Conservation (phyloP, 2,797 vertebrate genomes). For the Gallinago solitaria region DNA sequence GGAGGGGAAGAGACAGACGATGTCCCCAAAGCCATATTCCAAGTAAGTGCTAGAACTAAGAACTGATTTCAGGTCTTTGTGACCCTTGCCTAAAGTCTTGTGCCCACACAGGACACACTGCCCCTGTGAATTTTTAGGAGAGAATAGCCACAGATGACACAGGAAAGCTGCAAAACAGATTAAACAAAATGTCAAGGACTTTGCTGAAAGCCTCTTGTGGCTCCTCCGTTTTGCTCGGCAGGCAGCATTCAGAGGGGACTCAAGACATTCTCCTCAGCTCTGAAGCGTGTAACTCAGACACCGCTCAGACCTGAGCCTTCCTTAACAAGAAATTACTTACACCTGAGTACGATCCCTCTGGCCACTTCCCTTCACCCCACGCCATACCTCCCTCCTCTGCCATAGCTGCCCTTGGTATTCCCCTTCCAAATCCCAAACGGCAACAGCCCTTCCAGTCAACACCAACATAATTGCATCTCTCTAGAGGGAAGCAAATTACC, state of each 20-base stretch:
- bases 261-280: background rate
- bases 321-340: background rate
- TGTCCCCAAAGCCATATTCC: background rate
- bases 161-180: background rate
- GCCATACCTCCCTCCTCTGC: background rate
- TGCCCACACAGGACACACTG: background rate
- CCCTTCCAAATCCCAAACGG: background rate
- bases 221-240: background rate
- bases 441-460: background rate
- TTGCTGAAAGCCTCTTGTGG: background rate
- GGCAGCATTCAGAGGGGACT: background rate
- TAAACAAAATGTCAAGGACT: background rate
- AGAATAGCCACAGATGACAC: background rate
- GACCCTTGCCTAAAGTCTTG: background rate
- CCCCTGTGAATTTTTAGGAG: background rate
- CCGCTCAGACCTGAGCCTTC: background rate
- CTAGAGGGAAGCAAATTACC: background rate
- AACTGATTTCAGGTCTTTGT: background rate
- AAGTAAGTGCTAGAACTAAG: background rate
- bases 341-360: background rate
- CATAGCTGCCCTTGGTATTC: background rate
- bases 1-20: background rate
- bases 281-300: background rate
- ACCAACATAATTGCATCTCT: background rate
- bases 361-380: background rate